A percentile compares a stretch with the other conserved stretches of the same genome.
Evolutionary conservation across 2,888 invertebrate genomes (phyloP).

Genomic region (Chydorus sphaericus): DNA sequence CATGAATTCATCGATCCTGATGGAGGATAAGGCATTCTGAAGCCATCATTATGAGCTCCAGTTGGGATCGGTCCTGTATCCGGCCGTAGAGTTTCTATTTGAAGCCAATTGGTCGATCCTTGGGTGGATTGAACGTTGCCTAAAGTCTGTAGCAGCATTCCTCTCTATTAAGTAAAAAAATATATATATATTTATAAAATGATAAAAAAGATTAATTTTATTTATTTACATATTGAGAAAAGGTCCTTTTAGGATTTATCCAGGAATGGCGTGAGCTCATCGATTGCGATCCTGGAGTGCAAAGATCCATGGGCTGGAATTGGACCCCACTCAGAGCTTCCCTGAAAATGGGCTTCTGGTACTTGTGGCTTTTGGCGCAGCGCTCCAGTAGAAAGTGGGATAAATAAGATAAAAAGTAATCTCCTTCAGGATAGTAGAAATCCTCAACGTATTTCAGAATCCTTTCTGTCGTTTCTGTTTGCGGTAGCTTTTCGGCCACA

Average conservation of each 20-base stretch:
- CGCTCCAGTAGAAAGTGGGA: constrained; percentile 41
- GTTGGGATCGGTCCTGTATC: too few relatives aligned
- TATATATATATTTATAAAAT: not conserved
- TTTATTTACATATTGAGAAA: not conserved
- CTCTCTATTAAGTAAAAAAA: not conserved
- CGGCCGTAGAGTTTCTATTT: too few relatives aligned
- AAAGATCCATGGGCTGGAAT: constrained; percentile 30
- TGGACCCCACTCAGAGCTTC: constrained; percentile 40
- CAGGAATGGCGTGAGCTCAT: not conserved
- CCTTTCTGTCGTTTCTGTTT: not conserved
- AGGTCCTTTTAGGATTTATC: not conserved
- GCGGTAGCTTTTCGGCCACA: not conserved
- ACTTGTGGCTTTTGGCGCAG: constrained; percentile 37
- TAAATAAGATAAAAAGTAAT: constrained; percentile 41
- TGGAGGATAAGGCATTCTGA: too few relatives aligned
- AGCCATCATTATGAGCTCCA: too few relatives aligned
- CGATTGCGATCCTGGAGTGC: not conserved
- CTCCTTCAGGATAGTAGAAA: constrained; percentile 29
- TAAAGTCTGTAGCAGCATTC: not conserved
- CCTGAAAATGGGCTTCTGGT: constrained; percentile 39
- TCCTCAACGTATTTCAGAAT: not conserved
- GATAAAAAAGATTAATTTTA: not conserved
- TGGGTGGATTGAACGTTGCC: not conserved
- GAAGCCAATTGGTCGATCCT: too few relatives aligned
- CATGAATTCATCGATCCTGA: too few relatives aligned